Evolutionary conservation across 2,888 invertebrate species (phyloP).

Genomic region (Macaria notata): DNA sequence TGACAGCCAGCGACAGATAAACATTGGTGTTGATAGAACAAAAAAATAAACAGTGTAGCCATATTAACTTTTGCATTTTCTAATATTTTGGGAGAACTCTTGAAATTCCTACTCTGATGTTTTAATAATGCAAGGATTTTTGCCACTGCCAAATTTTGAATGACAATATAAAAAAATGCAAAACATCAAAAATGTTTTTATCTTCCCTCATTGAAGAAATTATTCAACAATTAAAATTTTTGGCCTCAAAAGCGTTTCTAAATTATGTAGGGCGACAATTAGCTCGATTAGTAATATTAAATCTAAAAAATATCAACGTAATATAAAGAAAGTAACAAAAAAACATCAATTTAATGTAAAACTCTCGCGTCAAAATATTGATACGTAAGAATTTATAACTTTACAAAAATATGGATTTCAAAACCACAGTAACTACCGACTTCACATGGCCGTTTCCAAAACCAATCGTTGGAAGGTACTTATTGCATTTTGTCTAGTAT

Average conservation of each 20-base stretch:
- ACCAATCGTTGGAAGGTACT: slow-evolving; percentile 79
- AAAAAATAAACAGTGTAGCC: slow-evolving; percentile 25
- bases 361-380: background rate
- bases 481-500: too few species aligned
- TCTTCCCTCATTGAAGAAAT: slow-evolving; percentile 79
- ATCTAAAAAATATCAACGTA: slow-evolving; percentile 73
- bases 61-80: background rate
- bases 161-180: slow-evolving; percentile 46
- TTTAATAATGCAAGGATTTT: too few species aligned
- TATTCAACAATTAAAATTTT: slow-evolving; percentile 70
- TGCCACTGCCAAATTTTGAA: too few species aligned
- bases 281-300: slow-evolving; percentile 68
- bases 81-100: background rate
- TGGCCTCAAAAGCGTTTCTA: slow-evolving; percentile 72
- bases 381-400: slow-evolving; percentile 12
- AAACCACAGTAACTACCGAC: slow-evolving; percentile 72
- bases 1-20: slow-evolving; percentile 41
- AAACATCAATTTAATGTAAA: background rate
- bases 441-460: slow-evolving; percentile 84
- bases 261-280: slow-evolving; percentile 80
- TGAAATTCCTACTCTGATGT: too few species aligned
- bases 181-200: slow-evolving; percentile 78
- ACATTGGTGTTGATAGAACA: slow-evolving; percentile 55
- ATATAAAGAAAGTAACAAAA: slow-evolving; percentile 47
- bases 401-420: slow-evolving; percentile 66